Conservation (phyloP, 2,113 vertebrate genomes). For the Onychostoma macrolepis region DNA sequence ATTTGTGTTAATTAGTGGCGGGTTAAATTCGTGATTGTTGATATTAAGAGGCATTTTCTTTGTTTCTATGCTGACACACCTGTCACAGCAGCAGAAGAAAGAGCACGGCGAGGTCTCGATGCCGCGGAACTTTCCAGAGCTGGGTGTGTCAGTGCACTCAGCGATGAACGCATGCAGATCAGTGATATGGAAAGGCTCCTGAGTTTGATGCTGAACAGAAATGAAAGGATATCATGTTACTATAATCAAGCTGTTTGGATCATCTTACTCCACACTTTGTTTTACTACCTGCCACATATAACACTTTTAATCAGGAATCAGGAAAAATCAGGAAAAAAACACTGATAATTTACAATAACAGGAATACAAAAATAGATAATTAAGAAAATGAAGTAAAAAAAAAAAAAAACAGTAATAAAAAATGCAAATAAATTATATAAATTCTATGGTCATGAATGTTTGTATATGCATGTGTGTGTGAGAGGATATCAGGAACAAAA, state of each 20-base stretch:
- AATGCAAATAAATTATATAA: not conserved
- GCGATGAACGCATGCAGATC: slow-evolving; percentile 89
- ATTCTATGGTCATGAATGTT: not conserved
- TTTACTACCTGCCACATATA: not conserved
- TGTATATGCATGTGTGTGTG: not conserved
- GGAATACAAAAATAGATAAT: not conserved
- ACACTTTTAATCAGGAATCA: not conserved
- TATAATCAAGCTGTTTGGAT: not conserved
- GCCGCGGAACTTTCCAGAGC: slow-evolving; percentile 85
- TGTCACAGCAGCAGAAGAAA: slow-evolving; percentile 86
- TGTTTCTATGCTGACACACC: slow-evolving; percentile 67
- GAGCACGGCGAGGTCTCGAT: slow-evolving; percentile 84
- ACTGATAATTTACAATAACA: not conserved
- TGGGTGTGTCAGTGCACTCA: slow-evolving; percentile 86
- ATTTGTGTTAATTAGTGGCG: not conserved
- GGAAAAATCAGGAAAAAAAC: no score
- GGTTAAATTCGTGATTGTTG: not conserved
- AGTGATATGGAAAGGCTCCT: slow-evolving; percentile 77
- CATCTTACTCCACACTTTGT: not conserved
- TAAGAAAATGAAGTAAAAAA: not conserved
- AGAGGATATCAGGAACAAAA: not conserved
- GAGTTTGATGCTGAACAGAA: slow-evolving; percentile 83
- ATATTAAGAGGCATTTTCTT: not conserved
- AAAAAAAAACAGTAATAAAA: not conserved
- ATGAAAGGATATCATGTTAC: not conserved